Base-by-base conservation (phyloP, 2,113 vertebrate species). In the Plecturocebus donacophilus region DNA sequence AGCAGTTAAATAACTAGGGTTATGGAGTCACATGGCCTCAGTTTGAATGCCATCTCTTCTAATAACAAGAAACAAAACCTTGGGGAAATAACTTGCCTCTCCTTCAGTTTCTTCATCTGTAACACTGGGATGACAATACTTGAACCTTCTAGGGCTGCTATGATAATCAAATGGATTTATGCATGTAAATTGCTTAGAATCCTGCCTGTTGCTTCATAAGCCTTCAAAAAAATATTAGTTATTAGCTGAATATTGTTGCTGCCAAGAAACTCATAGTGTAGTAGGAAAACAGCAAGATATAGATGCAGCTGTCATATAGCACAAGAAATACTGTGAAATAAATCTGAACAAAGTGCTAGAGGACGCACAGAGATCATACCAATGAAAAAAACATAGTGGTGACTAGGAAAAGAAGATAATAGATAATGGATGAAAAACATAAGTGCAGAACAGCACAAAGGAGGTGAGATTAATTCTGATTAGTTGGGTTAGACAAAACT, bases 91-190 rank as follows among this genome's bases (percentile, higher is more conserved):
- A 56, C 23, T 80, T 91, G 12, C 40, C 25, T 86, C 66, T 82
- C 70, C 5, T n/a, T 82, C n/a, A 73, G n/a, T 92, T 90, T 97
- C 20, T 49, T 87, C 38, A 27, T 40, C 27, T 85, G 92, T 87
- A 71, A 47, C 45, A 77, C 11, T 38, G 54, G 58, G 40, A 35
- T 87, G 56, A 75, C 61, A 70, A 52, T 38, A 61, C 10, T 19
- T 12, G 16, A 93, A 35, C 30, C 27, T 77, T 3, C 30, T 80
- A 42, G 17, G 14, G 8, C n/a, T 73, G 3, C 90, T 73, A 61
- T 32, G 38, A 93, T 20, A 10, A 56, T 92, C 58, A 73, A 66
- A 70, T 86, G 35, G 38, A 35, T 91, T 87, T 86, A 52, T 80
- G 20, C 8, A 35, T 82, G 20, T n/a, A 30, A 85, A 58, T 10